These are phyloP conservation scores for Eupeodes corollae DNA, from an alignment of 1,140 invertebrate genomes.

Conservation along the genomic window DNA sequence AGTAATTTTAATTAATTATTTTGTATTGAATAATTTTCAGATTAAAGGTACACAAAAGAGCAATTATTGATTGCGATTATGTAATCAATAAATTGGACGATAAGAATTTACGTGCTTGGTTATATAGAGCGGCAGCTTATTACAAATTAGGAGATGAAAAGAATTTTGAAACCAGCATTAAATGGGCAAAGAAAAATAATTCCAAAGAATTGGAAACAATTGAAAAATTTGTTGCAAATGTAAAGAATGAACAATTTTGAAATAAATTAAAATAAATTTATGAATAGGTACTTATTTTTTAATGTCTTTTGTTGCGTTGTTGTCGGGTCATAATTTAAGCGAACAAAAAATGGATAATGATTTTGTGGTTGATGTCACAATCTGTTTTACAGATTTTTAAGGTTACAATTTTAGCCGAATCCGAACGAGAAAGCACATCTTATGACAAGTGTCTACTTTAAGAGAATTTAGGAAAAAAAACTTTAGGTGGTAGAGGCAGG, in stretches of 20 bases:
- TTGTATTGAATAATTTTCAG: conserved; percentile 8
- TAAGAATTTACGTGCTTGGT: conserved; percentile 31
- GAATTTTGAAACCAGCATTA: conserved; percentile 23
- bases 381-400: too few relatives aligned
- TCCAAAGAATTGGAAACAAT: conserved; percentile 28
- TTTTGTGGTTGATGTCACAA: too few relatives aligned
- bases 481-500: too few relatives aligned
- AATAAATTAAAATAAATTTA: neutral
- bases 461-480: too few relatives aligned
- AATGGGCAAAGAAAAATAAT: conserved; percentile 29
- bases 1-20: neutral
- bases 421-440: too few relatives aligned
- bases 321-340: too few relatives aligned
- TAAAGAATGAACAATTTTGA: conserved; percentile 3
- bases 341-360: too few relatives aligned
- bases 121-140: conserved; percentile 27
- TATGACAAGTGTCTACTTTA: too few relatives aligned
- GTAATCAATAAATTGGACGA: conserved; percentile 32
- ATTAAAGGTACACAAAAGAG: conserved; percentile 26
- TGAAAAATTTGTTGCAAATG: conserved; percentile 22
- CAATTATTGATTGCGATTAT: conserved; percentile 27
- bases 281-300: neutral
- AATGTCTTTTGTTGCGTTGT: neutral
- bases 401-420: too few relatives aligned
- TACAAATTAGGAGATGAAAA: conserved; percentile 22